Conservation (phyloP, 2,888 invertebrate species). For the Tetranychus piercei region DNA sequence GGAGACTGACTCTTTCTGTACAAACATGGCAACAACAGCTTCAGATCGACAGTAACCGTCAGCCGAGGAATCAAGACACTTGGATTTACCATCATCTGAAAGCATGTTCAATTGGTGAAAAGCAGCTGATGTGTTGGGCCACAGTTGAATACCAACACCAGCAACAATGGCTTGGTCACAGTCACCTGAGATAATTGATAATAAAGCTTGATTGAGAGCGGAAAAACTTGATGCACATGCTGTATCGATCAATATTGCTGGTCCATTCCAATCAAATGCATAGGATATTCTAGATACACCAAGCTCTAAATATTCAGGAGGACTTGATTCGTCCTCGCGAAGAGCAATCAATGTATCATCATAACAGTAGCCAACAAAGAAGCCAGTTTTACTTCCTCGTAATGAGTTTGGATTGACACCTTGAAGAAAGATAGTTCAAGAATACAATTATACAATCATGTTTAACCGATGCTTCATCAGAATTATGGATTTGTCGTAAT, state of each 20-base stretch:
- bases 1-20: constrained; percentile 53
- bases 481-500: no score
- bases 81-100: constrained; percentile 36
- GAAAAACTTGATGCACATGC: constrained; percentile 21
- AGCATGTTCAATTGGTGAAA: constrained; percentile 38
- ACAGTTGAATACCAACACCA: constrained; percentile 36
- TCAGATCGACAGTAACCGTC: constrained; percentile 66
- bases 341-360: constrained; percentile 45
- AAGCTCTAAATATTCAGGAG: constrained; percentile 38
- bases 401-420: constrained; percentile 57
- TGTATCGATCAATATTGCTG: constrained; percentile 20
- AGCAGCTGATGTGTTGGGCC: constrained; percentile 36
- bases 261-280: constrained; percentile 71
- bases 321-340: constrained; percentile 32
- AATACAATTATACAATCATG: no score
- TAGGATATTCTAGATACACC: constrained; percentile 69
- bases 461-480: no score
- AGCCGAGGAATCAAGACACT: constrained; percentile 35
- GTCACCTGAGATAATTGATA: constrained; percentile 45
- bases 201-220: constrained; percentile 32
- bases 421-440: constrained; percentile 27
- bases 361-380: constrained; percentile 54
- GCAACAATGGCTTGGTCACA: constrained; percentile 40
- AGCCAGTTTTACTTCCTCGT: constrained; percentile 73
- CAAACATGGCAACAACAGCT: constrained; percentile 47